Conservation (phyloP, 1,140 invertebrate species). For the Drosophila teissieri region DNA sequence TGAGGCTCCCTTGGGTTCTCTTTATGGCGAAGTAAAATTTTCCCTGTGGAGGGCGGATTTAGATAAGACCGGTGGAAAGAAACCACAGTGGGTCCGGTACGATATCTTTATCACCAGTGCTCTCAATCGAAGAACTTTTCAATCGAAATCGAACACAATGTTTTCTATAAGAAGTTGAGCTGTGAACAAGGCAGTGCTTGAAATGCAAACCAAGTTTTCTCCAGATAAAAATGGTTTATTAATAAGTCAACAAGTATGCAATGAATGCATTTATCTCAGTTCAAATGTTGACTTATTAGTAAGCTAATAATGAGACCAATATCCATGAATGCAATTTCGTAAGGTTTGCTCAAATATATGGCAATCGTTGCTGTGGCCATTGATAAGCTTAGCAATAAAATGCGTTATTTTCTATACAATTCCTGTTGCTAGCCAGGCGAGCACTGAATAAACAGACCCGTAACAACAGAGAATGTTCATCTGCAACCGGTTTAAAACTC, state of each 20-base stretch:
- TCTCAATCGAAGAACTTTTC: neutral
- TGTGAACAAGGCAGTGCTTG: too few relatives aligned
- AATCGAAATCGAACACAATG: neutral
- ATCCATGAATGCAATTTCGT: constrained; percentile 23
- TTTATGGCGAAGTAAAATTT: neutral
- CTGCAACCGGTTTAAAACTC: constrained; percentile 31
- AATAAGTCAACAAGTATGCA: constrained; percentile 19
- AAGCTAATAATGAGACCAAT: constrained; percentile 3
- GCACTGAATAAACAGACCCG: constrained; percentile 16
- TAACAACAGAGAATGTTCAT: constrained; percentile 6
- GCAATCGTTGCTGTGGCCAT: constrained; percentile 1
- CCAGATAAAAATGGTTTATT: constrained; percentile 24
- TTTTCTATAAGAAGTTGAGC: neutral
- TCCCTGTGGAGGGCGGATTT: constrained; percentile 8
- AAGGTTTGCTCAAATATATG: constrained; percentile 8
- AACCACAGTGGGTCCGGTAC: neutral
- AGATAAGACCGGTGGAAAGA: constrained; percentile 9
- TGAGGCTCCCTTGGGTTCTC: neutral
- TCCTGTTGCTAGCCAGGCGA: neutral
- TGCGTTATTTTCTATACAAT: neutral
- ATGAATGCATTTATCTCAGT: constrained; percentile 23
- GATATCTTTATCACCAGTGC: constrained; percentile 2
- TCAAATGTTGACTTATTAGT: constrained; percentile 24
- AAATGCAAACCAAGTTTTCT: constrained; percentile 17
- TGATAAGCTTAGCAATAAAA: constrained; percentile 2